Evolutionary conservation across 2,888 invertebrate genomes (phyloP), one percentile per base, ranked within the genome.

Genomic region (Leptothorax acervorum): DNA sequence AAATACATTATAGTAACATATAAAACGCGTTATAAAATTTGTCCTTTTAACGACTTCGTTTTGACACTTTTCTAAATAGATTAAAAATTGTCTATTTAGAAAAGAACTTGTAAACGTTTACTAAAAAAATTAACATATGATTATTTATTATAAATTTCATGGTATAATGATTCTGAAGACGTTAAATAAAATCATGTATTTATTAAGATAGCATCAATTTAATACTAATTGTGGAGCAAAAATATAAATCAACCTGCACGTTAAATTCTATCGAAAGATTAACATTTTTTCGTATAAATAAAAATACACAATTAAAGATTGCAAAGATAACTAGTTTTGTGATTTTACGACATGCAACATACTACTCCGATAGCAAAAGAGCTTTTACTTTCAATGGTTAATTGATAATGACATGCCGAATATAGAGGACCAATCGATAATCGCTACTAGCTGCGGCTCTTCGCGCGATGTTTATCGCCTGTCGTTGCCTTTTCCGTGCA

Each of bases 361-460:
- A 76, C 48, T 60, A 35, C 53, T 55, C 35, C 65, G 51, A 55
- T 66, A 42, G 82, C 31, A 90, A 84, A 84, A 84, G 60, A 86
- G 83, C 91, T 90, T 92, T 92, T 92, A 92, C 92, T 92, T 91
- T 92, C 90, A 86, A 87, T 87, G 89, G 89, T 92, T 92, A 92
- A 93, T 92, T 90, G 91, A 88, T 88, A 91, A 91, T 91, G 91
- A 89, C 90, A 82, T 83, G 85, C 86, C 86, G 85, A 92, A 89
- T 81, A 85, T 87, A 89, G 86, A 81, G 76, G 87, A 88, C 71
- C 85, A 90, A 93, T 92, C 92, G 90, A 92, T 93, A 91, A 91
- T 89, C 89, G 84, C 84, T 79, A 68, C 85, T 84, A 48, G 70
- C 76, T 73, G 11, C n/a, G 63, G 68, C 83, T 63, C 68, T 85